Base-by-base conservation (phyloP, 2,113 vertebrate species). In the Vanacampus margaritifer region DNA sequence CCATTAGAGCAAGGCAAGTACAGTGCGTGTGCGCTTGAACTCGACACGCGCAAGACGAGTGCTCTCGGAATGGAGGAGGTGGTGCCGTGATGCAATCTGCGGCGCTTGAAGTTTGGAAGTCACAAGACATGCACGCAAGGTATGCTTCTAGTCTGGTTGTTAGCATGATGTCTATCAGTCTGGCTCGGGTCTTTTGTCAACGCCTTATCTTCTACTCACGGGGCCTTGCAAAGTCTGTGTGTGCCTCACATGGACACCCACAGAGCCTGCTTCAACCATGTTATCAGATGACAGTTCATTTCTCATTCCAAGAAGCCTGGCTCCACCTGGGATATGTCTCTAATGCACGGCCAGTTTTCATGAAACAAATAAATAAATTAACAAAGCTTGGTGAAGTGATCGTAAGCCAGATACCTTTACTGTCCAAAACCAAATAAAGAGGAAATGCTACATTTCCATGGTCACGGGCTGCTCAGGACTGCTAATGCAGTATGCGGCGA, bases 151-250 rank as follows among this genome's bases (percentile, higher is more conserved):
- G 54, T 62, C 32, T 39, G 17, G 6, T 45, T 28, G 54, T 67
- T 61, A 58, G 48, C 48, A 36, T 60, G 78, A 79, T 83, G 65
- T 65, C 64, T 68, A 82, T 81, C 79, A 65, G 78, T 75, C 61
- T 36, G 68, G 65, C 66, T 74, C 46, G 57, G 71, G 66, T 74
- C 67, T 67, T 71, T 73, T 60, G 67, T 75, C 37, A 66, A 67
- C 75, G 46, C 71, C 79, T 79, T 86, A 75, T 81, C 37, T 41
- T 65, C 68, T 65, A 76, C 70, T 76, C 69, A 78, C 7, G 36
- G 66, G 19, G 59, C 21, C 50, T 28, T 61, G 59, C 50, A 56
- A 54, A 64, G 64, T 73, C 51, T 79, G 48, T 6, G 28, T 7
- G 57, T 14, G 61, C 53, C 65, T 65, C 60, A 66, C 56, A 43